Evolutionary conservation across 2,888 invertebrate genomes (phyloP), one percentile per base, ranked within the genome.

Genomic region (Pandemis corylana): DNA sequence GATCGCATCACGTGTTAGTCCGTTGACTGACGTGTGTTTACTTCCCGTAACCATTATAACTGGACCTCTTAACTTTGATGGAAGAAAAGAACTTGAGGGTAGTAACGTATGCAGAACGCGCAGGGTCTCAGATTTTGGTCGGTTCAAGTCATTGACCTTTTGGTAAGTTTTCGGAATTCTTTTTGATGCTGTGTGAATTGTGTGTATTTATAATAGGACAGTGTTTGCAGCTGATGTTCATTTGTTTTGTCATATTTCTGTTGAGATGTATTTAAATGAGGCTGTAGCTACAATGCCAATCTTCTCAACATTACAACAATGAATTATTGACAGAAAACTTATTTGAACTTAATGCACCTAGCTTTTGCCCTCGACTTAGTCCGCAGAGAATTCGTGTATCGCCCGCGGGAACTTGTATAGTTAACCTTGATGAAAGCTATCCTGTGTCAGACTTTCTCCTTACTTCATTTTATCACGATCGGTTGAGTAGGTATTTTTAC

Each of bases 1-100:
- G 86, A 89, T 87, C 87, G 84, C 86, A 86, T 89, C 90, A 87
- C 87, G 87, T 87, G 88, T 82, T 80, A 79, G 81, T 79, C 80
- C 84, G 90, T 85, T 88, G 92, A 93, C 82, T 86, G 93, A 92
- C 82, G 87, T 85, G 82, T 89, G 91, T 91, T 90, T 90, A 89
- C 82, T 80, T 84, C 86, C 86, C 84, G 85, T 85, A 81, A 83
- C 82, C 82, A 83, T 66, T 20, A 80, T 80, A 81, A 78, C 79
- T 74, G 77, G 80, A 78, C 89, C 90, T 85, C 78, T 79, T n/a
- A 80, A 76, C 76, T 65, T 76, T 78, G 88, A 77, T 68, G 59
- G 62, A 28, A 41, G 28, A 5, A 44, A 42, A 56, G 68, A 44
- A 59, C 63, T 61, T 20, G 61, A 15, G 71, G 36, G 65, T 66